These are phyloP conservation scores for Sanderia malayensis DNA, from an alignment of 30 jellyfish, hydroid and myxozoan species.

Conservation along the genomic window DNA sequence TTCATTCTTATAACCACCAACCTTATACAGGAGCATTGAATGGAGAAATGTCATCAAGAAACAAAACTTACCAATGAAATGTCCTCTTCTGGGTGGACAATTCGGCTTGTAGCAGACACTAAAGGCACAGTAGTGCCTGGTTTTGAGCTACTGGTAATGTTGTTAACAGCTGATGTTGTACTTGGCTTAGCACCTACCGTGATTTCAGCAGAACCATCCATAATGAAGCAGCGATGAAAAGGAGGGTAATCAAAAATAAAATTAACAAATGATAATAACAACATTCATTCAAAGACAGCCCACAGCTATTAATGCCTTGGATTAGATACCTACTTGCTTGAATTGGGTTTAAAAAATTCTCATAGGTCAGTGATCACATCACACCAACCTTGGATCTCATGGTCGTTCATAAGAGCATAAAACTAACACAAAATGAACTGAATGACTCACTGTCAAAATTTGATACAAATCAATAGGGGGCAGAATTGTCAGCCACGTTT, in stretches of 20 bases:
- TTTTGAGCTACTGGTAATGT: constrained; percentile 61
- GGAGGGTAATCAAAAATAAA: too few species aligned
- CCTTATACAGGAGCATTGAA: neutral
- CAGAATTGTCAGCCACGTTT: constrained; percentile 65
- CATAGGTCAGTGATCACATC: too few species aligned
- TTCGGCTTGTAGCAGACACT: constrained; percentile 97
- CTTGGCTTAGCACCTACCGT: constrained; percentile 89
- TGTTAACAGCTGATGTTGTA: constrained; percentile 46
- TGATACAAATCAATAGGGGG: constrained; percentile 58
- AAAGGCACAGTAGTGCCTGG: constrained; percentile 92
- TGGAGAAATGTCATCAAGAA: neutral
- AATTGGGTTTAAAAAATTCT: too few species aligned
- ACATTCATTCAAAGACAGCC: too few species aligned
- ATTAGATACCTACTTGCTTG: too few species aligned
- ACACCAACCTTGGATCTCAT: too few species aligned
- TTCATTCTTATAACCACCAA: too few species aligned
- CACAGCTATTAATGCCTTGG: too few species aligned
- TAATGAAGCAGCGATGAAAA: constrained; percentile 35
- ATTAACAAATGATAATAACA: too few species aligned
- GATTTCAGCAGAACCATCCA: constrained; percentile 55
- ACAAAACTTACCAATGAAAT: constrained; percentile 83
- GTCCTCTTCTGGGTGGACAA: constrained; percentile 95
- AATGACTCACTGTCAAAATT: constrained; percentile 69
- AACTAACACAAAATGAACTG: too few species aligned
- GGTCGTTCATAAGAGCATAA: too few species aligned